These are phyloP conservation scores for Coelopa pilipes DNA, from an alignment of 2,888 invertebrate genomes.

Conservation along the genomic window DNA sequence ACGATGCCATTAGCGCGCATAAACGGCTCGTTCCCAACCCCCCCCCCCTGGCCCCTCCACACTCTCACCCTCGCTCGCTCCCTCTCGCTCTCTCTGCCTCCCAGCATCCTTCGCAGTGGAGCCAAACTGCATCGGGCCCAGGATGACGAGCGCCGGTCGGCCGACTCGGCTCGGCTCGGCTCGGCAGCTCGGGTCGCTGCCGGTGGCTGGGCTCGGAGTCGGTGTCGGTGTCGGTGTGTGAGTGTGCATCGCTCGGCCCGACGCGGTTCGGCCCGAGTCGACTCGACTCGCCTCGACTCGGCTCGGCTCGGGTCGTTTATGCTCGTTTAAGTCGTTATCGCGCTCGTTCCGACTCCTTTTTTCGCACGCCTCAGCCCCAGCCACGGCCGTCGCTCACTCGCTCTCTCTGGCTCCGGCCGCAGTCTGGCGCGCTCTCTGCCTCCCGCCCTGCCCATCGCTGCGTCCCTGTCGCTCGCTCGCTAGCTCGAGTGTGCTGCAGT, in stretches of 20 bases:
- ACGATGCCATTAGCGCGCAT: slow-evolving; percentile 60
- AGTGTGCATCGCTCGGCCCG: too few relatives aligned
- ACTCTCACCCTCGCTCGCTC: not conserved
- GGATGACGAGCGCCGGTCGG: not conserved
- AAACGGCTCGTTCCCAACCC: slow-evolving; percentile 40
- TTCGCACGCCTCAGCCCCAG: not conserved
- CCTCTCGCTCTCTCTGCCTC: not conserved
- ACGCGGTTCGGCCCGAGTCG: too few relatives aligned
- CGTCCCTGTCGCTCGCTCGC: not conserved
- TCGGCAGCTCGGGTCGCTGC: too few relatives aligned
- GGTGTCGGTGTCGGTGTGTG: not conserved
- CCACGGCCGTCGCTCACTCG: too few relatives aligned
- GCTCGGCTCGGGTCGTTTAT: slow-evolving; percentile 36
- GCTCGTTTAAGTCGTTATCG: slow-evolving; percentile 38
- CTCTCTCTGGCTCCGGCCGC: not conserved
- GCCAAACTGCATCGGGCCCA: too few relatives aligned
- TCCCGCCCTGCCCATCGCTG: not conserved
- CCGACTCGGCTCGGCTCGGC: too few relatives aligned
- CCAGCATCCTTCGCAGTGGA: slow-evolving; percentile 8
- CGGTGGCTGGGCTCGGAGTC: too few relatives aligned
- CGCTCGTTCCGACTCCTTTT: slow-evolving; percentile 23
- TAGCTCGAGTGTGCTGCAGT: slow-evolving; percentile 19
- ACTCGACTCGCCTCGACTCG: too few relatives aligned
- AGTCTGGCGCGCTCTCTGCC: slow-evolving; percentile 12
- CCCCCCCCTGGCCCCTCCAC: not conserved